Evolutionary conservation across 2,888 invertebrate genomes (phyloP).

Genomic region (Parasteatoda lunata): DNA sequence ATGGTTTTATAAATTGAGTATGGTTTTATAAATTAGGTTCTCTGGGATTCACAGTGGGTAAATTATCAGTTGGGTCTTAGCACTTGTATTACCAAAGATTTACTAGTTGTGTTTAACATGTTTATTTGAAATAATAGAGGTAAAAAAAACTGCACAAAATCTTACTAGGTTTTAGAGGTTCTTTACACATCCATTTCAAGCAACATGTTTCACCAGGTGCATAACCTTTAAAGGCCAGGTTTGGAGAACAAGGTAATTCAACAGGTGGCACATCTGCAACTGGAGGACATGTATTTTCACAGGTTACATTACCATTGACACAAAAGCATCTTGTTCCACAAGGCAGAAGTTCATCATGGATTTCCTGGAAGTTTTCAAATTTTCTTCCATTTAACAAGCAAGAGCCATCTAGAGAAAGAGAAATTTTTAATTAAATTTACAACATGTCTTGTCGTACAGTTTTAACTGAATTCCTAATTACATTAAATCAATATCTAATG

Average conservation of each 20-base stretch:
- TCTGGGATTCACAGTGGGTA: no score
- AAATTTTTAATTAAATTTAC: constrained; percentile 68
- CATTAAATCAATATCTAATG: no score
- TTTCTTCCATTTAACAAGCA: constrained; percentile 82
- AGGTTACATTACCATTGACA: constrained; percentile 89
- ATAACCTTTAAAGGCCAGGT: constrained; percentile 80
- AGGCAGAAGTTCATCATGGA: constrained; percentile 83
- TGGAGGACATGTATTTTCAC: constrained; percentile 86
- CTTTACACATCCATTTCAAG: constrained; percentile 81
- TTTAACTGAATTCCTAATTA: no score
- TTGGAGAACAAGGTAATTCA: constrained; percentile 81
- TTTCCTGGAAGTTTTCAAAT: constrained; percentile 86
- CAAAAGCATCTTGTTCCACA: constrained; percentile 91
- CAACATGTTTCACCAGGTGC: constrained; percentile 88
- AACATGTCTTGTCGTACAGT: no score
- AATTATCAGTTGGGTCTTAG: no score
- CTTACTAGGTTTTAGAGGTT: constrained; percentile 60
- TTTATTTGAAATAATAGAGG: neutral
- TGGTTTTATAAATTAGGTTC: no score
- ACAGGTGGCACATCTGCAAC: constrained; percentile 85
- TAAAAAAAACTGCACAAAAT: neutral
- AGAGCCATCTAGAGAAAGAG: constrained; percentile 87
- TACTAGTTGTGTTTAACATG: neutral
- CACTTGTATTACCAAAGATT: no score
- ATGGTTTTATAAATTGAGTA: no score